These are phyloP conservation scores for Mactra quadrangularis DNA, from an alignment of 1,140 invertebrate species.

Conservation along the genomic window DNA sequence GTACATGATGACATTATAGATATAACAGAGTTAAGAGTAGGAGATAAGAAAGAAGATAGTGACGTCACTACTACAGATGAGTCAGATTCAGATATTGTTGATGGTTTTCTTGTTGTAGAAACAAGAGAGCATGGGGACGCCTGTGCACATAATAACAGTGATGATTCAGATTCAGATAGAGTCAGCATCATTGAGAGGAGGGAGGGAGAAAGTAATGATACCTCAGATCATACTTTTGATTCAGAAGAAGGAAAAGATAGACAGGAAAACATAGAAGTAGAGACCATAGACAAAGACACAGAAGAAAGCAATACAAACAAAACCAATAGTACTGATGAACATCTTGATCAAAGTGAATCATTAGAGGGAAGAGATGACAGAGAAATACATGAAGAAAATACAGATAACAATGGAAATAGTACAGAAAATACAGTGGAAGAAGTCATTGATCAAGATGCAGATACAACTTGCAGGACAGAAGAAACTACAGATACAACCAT, in stretches of 20 bases:
- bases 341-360: too few species aligned
- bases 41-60: neutral
- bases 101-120: neutral
- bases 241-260: neutral
- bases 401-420: neutral
- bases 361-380: neutral
- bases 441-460: neutral
- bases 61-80: neutral
- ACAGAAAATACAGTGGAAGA: neutral
- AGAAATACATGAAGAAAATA: neutral
- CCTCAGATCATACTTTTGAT: too few species aligned
- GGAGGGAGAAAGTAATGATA: too few species aligned
- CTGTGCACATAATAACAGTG: too few species aligned
- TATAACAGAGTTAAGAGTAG: too few species aligned
- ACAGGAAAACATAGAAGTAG: neutral
- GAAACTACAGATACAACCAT: neutral
- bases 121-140: conserved; percentile 1
- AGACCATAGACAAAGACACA: neutral
- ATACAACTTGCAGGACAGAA: neutral
- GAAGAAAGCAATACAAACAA: neutral
- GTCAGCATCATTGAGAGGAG: too few species aligned
- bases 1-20: neutral
- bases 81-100: neutral
- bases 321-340: neutral
- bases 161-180: too few species aligned